These are phyloP conservation scores for Beris morrisii DNA, from an alignment of 2,888 invertebrate genomes.

Conservation along the genomic window DNA sequence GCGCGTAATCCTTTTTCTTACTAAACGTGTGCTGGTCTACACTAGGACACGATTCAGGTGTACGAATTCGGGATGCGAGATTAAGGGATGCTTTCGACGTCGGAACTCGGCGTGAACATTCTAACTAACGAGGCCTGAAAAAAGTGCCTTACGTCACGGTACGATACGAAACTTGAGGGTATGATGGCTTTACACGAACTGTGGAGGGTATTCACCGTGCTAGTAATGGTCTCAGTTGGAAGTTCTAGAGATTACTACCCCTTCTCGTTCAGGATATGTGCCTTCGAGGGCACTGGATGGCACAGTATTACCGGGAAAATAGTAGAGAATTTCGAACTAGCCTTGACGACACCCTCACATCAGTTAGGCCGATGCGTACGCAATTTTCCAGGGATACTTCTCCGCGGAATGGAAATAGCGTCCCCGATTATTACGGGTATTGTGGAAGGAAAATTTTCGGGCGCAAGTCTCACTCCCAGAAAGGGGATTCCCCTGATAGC, in stretches of 20 bases:
- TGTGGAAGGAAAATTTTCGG: too few relatives aligned
- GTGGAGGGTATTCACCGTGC: too few relatives aligned
- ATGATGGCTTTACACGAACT: conserved; percentile 16
- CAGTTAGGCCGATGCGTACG: conserved; percentile 1
- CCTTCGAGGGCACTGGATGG: conserved; percentile 25
- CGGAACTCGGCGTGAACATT: conserved; percentile 18
- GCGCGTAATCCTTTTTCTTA: conserved; percentile 21
- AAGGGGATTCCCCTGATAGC: too few relatives aligned
- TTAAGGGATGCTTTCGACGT: conserved; percentile 27
- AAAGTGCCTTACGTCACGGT: conserved; percentile 27
- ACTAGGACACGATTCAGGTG: conserved; percentile 14
- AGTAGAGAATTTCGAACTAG: too few relatives aligned
- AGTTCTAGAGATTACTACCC: too few relatives aligned
- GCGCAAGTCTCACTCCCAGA: too few relatives aligned
- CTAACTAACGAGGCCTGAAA: conserved; percentile 21
- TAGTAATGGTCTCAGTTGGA: too few relatives aligned
- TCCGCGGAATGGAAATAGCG: neutral
- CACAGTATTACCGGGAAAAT: too few relatives aligned
- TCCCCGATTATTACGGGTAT: too few relatives aligned
- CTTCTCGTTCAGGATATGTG: too few relatives aligned
- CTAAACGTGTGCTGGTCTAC: conserved; percentile 4
- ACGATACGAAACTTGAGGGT: conserved; percentile 16
- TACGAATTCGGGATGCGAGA: conserved; percentile 5
- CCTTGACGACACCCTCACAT: too few relatives aligned
- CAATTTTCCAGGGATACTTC: conserved; percentile 12